Evolutionary conservation across 2,888 invertebrate genomes (phyloP).

Genomic region (Tetragonisca angustula): DNA sequence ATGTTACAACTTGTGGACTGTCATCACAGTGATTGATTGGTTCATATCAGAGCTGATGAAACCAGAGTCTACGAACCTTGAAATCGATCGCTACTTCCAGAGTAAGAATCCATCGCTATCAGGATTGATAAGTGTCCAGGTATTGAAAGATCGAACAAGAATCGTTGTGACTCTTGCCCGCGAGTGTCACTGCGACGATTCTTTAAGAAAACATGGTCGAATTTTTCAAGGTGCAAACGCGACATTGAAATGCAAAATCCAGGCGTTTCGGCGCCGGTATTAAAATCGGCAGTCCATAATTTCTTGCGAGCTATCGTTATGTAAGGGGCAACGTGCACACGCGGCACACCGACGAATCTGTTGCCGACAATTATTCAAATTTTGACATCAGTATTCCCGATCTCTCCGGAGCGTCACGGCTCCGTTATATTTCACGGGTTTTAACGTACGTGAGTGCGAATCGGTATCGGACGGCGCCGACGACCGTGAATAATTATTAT

Average conservation of each 20-base stretch:
- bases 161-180: neutral
- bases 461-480: constrained; percentile 10
- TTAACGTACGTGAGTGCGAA: constrained; percentile 40
- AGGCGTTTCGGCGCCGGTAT: constrained; percentile 26
- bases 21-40: too few relatives aligned
- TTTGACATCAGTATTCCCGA: constrained; percentile 67
- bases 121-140: neutral
- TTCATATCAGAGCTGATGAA: too few relatives aligned
- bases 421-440: constrained; percentile 63
- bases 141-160: constrained; percentile 10
- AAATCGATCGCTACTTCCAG: too few relatives aligned
- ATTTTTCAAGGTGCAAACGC: neutral
- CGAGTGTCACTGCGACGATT: neutral
- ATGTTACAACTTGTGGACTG: too few relatives aligned
- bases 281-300: constrained; percentile 59
- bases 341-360: constrained; percentile 33
- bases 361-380: constrained; percentile 68
- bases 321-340: constrained; percentile 1
- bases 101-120: neutral
- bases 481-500: constrained; percentile 64
- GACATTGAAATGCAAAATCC: constrained; percentile 50
- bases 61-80: too few relatives aligned
- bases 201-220: constrained; percentile 2
- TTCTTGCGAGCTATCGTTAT: constrained; percentile 31
- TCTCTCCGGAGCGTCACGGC: constrained; percentile 30